Evolutionary conservation across 2,797 vertebrate genomes (phyloP).

Genomic region (Cichlasoma orientale): DNA sequence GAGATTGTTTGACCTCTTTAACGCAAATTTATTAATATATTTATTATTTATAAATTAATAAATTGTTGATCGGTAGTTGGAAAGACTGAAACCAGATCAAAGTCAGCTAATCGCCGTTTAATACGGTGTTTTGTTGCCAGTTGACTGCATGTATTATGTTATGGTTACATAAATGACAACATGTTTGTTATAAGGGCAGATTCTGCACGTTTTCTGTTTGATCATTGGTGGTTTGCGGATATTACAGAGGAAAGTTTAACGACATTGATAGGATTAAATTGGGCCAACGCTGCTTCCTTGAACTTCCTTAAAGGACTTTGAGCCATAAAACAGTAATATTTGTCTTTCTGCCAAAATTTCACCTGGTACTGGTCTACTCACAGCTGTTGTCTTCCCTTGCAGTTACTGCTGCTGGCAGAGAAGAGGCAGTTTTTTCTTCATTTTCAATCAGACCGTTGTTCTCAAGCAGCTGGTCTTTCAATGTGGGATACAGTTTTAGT

Average conservation of each 20-base stretch:
- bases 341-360: not conserved
- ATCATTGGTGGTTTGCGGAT: not conserved
- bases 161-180: not conserved
- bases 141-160: not conserved
- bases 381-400: conserved; percentile 41
- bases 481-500: conserved; percentile 77
- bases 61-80: not conserved
- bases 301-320: not conserved
- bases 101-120: not conserved
- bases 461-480: conserved; percentile 67
- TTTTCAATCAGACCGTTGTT: conserved; percentile 53
- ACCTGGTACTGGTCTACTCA: conserved; percentile 17
- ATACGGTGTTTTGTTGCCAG: not conserved
- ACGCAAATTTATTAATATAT: not conserved
- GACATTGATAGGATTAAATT: not conserved
- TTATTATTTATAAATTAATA: not conserved
- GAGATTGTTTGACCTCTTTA: not conserved
- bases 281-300: not conserved
- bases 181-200: not conserved
- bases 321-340: not conserved
- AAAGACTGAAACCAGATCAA: not conserved
- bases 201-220: not conserved
- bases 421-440: conserved; percentile 32
- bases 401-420: conserved; percentile 45
- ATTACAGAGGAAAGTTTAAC: not conserved